phyloP scores from a whole-genome alignment of 2,113 vertebrate species.

The Oreochromis aureus region DNA sequence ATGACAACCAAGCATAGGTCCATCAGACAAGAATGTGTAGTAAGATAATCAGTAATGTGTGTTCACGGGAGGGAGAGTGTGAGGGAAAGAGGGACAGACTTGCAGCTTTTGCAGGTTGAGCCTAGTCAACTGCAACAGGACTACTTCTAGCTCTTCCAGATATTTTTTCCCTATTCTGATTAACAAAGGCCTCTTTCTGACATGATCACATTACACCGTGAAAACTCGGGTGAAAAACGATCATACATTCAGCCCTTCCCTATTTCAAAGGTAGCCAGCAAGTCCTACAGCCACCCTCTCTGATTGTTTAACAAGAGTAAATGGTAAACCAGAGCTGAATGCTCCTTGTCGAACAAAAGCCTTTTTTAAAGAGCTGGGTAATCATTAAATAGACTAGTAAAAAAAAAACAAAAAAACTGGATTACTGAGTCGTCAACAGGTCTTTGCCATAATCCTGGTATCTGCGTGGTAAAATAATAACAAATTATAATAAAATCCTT shows the following conservation, averaged over 20 bases:
- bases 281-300: neutral
- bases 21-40: neutral
- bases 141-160: neutral
- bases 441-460: constrained; percentile 36
- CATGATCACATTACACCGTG: constrained; percentile 57
- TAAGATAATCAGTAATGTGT: neutral
- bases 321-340: constrained; percentile 14
- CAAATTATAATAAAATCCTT: neutral
- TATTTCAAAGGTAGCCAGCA: constrained; percentile 9
- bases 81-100: neutral
- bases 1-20: neutral
- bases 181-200: constrained; percentile 67
- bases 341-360: neutral
- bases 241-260: constrained; percentile 41
- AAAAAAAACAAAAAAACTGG: constrained; percentile 1
- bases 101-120: constrained; percentile 16
- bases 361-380: neutral
- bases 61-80: neutral
- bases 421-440: constrained; percentile 21
- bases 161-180: neutral
- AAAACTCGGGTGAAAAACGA: constrained; percentile 27
- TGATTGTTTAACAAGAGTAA: constrained; percentile 27
- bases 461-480: neutral
- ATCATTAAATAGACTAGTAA: constrained; percentile 15
- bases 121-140: constrained; percentile 34